Percentiles rank a stretch among this genome's conserved stretches.
These are phyloP conservation scores for Peromyscus maniculatus DNA, from an alignment of 2,113 vertebrate species.

Conservation along the genomic window DNA sequence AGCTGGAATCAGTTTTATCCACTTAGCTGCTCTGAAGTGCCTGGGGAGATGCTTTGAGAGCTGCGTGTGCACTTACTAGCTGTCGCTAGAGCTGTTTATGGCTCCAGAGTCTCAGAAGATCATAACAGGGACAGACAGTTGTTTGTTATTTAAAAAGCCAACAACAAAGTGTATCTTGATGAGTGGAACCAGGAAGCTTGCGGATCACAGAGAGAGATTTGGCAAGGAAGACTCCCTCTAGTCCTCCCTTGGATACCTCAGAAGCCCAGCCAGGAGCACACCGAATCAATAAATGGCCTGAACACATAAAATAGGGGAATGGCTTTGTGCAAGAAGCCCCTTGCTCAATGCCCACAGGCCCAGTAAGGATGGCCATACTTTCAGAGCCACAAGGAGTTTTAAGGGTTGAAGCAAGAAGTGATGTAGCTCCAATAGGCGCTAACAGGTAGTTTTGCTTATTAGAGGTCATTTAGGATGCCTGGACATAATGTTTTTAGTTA, in stretches of 20 bases:
- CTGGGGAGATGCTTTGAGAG: constrained; percentile 45
- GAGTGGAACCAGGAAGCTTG: not conserved
- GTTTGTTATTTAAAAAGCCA: constrained; percentile 68
- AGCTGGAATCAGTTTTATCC: constrained; percentile 57
- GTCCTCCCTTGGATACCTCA: not conserved
- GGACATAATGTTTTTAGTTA: not conserved
- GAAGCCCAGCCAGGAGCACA: not conserved
- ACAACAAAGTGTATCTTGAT: not conserved
- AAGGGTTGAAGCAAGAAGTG: not conserved
- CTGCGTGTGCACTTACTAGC: not conserved
- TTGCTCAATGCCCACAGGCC: not conserved
- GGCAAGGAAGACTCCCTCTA: not conserved
- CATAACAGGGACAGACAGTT: constrained; percentile 56
- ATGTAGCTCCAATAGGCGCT: not conserved
- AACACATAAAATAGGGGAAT: not conserved
- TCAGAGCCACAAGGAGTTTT: not conserved
- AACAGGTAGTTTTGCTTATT: not conserved
- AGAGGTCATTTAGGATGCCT: not conserved
- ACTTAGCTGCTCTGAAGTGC: constrained; percentile 57
- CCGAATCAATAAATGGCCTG: not conserved
- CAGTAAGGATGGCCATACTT: not conserved
- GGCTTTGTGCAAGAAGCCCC: not conserved
- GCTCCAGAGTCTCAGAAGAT: constrained; percentile 24
- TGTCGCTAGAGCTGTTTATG: constrained; percentile 10
- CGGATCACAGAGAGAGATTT: not conserved